Conservation (phyloP, 2,797 vertebrate species). For the Heterohyrax brucei region DNA sequence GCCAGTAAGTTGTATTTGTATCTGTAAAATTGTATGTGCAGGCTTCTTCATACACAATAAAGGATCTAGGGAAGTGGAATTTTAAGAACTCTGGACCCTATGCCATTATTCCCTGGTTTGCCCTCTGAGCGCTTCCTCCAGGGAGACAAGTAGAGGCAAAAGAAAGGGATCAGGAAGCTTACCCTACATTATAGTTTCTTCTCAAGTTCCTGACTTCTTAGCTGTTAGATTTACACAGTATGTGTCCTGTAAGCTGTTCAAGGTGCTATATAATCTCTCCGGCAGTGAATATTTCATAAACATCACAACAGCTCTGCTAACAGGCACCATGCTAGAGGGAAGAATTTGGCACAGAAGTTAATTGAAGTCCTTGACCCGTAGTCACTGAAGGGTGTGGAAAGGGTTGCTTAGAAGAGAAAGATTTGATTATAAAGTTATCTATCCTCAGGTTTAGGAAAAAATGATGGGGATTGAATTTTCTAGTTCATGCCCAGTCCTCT, state of each 20-base stretch:
- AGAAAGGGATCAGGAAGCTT: not conserved
- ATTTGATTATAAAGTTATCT: slow-evolving; percentile 62
- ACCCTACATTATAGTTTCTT: slow-evolving; percentile 41
- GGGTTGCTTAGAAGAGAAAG: slow-evolving; percentile 33
- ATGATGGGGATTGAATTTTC: slow-evolving; percentile 24
- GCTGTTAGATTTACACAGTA: slow-evolving; percentile 65
- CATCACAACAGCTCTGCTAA: slow-evolving; percentile 24
- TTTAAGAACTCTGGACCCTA: not conserved
- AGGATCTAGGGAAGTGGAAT: not conserved
- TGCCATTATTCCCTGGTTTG: not conserved
- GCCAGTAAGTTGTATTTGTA: not conserved
- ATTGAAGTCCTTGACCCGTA: slow-evolving; percentile 46
- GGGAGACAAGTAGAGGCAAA: not conserved
- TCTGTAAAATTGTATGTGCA: not conserved
- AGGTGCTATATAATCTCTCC: slow-evolving; percentile 72
- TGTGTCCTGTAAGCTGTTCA: slow-evolving; percentile 79
- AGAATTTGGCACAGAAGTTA: slow-evolving; percentile 11
- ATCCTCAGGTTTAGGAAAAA: slow-evolving; percentile 44
- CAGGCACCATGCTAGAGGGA: not conserved
- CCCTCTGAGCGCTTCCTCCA: slow-evolving; percentile 19
- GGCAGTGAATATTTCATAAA: slow-evolving; percentile 69
- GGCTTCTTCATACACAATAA: slow-evolving; percentile 3
- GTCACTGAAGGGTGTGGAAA: not conserved
- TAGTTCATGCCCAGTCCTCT: slow-evolving; percentile 8
- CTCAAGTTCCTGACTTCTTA: slow-evolving; percentile 61